Base-by-base conservation (phyloP, 2,888 invertebrate genomes). In the Amiota minor region DNA sequence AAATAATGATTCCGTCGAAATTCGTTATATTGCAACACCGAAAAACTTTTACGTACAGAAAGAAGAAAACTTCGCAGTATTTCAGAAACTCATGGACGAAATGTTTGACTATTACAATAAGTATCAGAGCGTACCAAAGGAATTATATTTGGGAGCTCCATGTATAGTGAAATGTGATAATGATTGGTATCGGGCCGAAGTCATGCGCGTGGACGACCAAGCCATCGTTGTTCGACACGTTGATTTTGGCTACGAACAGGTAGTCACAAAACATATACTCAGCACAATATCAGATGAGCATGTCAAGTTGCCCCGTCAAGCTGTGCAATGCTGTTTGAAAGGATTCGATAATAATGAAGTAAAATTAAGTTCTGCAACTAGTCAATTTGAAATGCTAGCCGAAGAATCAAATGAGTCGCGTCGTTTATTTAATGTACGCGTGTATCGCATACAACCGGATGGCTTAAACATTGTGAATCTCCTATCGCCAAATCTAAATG, bases 201-300 rank as follows among this genome's bases (percentile, higher is more conserved):
- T 98, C 10, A 91, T 93, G 76, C 92, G 92, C 56, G 90, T 93
- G 6, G 91, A 91, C 49, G 91, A 91, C 1, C 90, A 85, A n/a
- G 92, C 92, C 75, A 92, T 93, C 0, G 90, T 92, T 72, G 95
- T 99, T 1, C 91, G 94, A 2, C 99, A 97, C 90, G 94, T 99
- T 16, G 99, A 99, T 90, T 99, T 96, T 90, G 99, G 99, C 9
- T 98, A 98, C 90, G 94, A 96, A 84, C 97, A 97, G 87, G 92
- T 92, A n/a, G 93, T 97, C 1, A 89, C 91, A 9, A 87, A 91
- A 0, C 90, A 91, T 12, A 90, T 92, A 53, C 88, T 96, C 46
- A 92, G 93, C 75, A 90, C 91, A 23, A 94, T 96, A 35, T 92
- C 93, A 6, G 91, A 92, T 6, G 92, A 93, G 72, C 91, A 94